Base-by-base conservation (phyloP, 2,797 vertebrate genomes). In the Austrolebias charrua region DNA sequence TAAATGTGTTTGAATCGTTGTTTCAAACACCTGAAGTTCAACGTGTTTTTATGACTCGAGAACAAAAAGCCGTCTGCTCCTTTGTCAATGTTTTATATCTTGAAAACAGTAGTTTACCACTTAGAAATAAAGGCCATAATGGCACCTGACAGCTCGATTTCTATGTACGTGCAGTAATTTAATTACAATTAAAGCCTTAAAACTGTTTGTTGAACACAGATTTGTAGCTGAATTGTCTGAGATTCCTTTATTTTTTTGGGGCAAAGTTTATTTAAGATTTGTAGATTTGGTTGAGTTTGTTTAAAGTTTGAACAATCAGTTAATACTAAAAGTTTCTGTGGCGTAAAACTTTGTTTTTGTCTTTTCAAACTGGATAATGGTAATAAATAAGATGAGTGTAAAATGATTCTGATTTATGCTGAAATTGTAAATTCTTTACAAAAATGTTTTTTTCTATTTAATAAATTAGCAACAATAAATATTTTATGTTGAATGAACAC, bases 391-490 rank as follows among this genome's bases (percentile, higher is more conserved):
- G 43, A 52, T 40, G 29, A 66, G 16, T 31, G 48, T 40, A 8
- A 57, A 46, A n/a, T 66, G 13, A 50, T 42, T 18, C 43, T 70
- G 33, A 12, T 66, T 48, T 45, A 9, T 62, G 8, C 24, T 71
- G 42, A 68, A 71, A 52, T 68, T 72, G 38, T 40, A 40, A 50
- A 46, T 54, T 66, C 65, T 45, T 64, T 55, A 57, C 74, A 54
- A 29, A 57, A 67, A 1, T 79, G 60, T 40, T 73, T 81, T 73
- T 52, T 78, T 48, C 68, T 45, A 15, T 38, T 20, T 58, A 56
- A 54, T n/a, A 28, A 65, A 71, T 57, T 69, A 75, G 66, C 51
- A 55, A 66, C 53, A 85, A 84, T 82, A 74, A 82, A 83, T 60
- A 6, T 47, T 7, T 66, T 12, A 53, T 60, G 33, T 74, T 60